phyloP scores from a whole-genome alignment of 2,888 invertebrate species.

The Troides oblongomaculatus region DNA sequence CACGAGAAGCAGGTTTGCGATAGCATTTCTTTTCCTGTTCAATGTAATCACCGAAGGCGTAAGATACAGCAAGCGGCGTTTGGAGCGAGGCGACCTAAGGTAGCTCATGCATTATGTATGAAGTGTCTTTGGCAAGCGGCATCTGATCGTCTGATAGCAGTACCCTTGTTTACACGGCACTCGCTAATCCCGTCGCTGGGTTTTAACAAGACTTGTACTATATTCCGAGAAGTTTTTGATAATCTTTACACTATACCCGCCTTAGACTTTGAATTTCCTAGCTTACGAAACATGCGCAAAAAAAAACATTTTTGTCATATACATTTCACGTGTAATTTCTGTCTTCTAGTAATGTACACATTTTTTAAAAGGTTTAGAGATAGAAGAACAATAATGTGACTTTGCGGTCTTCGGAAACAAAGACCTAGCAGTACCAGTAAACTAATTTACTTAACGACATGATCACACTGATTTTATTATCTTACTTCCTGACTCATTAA shows the following conservation, averaged over 20 bases:
- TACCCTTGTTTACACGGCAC: slow-evolving; percentile 66
- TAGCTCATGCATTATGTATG: slow-evolving; percentile 67
- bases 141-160: slow-evolving; percentile 67
- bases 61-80: slow-evolving; percentile 35
- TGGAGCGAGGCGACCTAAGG: slow-evolving; percentile 47
- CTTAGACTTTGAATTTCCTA: not conserved
- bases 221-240: slow-evolving; percentile 42
- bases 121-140: slow-evolving; percentile 45
- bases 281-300: no score
- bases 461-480: no score
- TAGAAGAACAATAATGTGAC: no score
- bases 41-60: slow-evolving; percentile 36
- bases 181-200: slow-evolving; percentile 62
- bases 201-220: slow-evolving; percentile 70
- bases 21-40: slow-evolving; percentile 8
- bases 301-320: no score
- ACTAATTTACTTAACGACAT: no score
- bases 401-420: no score
- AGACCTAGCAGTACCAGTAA: no score
- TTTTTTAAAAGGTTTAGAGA: no score
- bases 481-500: no score
- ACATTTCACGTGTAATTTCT: no score
- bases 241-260: slow-evolving; percentile 25
- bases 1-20: not conserved
- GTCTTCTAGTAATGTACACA: no score